A percentile compares a stretch with the other conserved stretches of the same genome.
Evolutionary conservation across 2,888 invertebrate genomes (phyloP).

Genomic region (Crocallis elinguaria): DNA sequence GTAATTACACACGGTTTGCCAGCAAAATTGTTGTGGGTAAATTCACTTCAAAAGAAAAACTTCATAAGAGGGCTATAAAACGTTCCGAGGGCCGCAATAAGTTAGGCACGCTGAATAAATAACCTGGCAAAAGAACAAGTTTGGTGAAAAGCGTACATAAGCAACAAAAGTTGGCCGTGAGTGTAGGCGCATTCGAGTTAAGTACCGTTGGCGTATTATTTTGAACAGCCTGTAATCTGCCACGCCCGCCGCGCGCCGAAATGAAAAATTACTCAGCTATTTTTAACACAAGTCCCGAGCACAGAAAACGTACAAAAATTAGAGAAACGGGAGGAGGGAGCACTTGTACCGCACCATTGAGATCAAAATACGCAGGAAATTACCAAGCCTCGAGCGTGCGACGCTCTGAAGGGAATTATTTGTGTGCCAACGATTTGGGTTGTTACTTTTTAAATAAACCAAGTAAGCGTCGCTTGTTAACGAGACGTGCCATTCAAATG

Average conservation of each 20-base stretch:
- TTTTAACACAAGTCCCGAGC: slow-evolving; percentile 80
- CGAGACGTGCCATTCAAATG: slow-evolving; percentile 60
- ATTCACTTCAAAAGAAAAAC: slow-evolving; percentile 66
- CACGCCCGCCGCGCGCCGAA: slow-evolving; percentile 81
- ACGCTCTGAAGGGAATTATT: slow-evolving; percentile 72
- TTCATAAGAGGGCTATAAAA: slow-evolving; percentile 66
- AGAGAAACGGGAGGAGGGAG: slow-evolving; percentile 81
- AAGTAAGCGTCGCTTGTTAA: slow-evolving; percentile 72
- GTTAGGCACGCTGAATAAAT: slow-evolving; percentile 62
- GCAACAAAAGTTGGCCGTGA: slow-evolving; percentile 69
- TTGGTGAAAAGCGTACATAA: slow-evolving; percentile 66
- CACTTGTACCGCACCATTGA: slow-evolving; percentile 84
- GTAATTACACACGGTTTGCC: slow-evolving; percentile 50
- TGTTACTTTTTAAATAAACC: slow-evolving; percentile 80
- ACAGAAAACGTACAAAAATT: slow-evolving; percentile 84
- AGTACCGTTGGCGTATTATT: slow-evolving; percentile 78
- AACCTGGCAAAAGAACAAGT: slow-evolving; percentile 62
- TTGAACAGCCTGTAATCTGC: slow-evolving; percentile 81
- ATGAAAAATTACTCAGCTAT: slow-evolving; percentile 83
- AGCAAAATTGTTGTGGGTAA: slow-evolving; percentile 55
- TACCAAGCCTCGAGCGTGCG: slow-evolving; percentile 71
- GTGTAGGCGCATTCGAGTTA: slow-evolving; percentile 71
- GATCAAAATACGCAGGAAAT: slow-evolving; percentile 84
- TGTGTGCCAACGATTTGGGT: slow-evolving; percentile 77
- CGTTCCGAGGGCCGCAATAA: slow-evolving; percentile 59